Evolutionary conservation across 2,113 vertebrate species (phyloP).

Genomic region (Menidia beryllina): DNA sequence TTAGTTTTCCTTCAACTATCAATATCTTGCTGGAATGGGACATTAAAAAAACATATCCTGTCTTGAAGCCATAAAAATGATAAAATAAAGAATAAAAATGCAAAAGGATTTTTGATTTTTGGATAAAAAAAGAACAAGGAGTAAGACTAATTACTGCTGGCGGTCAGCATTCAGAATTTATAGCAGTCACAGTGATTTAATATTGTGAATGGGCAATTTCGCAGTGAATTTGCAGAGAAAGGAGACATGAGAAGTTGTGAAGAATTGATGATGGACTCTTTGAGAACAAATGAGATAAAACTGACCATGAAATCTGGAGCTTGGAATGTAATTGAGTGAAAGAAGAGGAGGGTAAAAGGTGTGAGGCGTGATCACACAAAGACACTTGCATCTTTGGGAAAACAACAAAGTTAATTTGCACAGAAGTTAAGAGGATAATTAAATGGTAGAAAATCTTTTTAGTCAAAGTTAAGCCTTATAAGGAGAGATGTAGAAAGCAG

Average conservation of each 20-base stretch:
- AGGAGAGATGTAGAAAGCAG: conserved; percentile 51
- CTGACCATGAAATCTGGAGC: conserved; percentile 85
- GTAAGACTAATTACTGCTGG: conserved; percentile 82
- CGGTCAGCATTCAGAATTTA: conserved; percentile 79
- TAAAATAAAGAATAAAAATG: conserved; percentile 39
- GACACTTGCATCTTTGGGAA: conserved; percentile 74
- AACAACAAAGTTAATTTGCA: conserved; percentile 81
- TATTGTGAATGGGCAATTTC: conserved; percentile 83
- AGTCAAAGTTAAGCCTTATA: conserved; percentile 64
- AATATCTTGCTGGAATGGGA: background rate
- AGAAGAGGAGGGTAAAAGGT: conserved; percentile 66
- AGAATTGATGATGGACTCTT: conserved; percentile 85
- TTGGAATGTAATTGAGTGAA: conserved; percentile 83
- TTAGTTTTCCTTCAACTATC: background rate
- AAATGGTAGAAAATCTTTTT: conserved; percentile 66
- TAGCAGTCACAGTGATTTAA: conserved; percentile 82
- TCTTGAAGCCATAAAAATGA: conserved; percentile 30
- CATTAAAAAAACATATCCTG: background rate
- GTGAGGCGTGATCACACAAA: conserved; percentile 61
- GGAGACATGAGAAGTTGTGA: conserved; percentile 84
- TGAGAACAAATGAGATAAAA: conserved; percentile 83
- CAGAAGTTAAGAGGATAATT: conserved; percentile 79
- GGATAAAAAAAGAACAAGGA: conserved; percentile 73
- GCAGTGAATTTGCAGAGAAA: conserved; percentile 81
- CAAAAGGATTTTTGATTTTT: conserved; percentile 62